Base-by-base conservation (phyloP, 2,797 vertebrate genomes). In the Schizopygopsis malacanthus region DNA sequence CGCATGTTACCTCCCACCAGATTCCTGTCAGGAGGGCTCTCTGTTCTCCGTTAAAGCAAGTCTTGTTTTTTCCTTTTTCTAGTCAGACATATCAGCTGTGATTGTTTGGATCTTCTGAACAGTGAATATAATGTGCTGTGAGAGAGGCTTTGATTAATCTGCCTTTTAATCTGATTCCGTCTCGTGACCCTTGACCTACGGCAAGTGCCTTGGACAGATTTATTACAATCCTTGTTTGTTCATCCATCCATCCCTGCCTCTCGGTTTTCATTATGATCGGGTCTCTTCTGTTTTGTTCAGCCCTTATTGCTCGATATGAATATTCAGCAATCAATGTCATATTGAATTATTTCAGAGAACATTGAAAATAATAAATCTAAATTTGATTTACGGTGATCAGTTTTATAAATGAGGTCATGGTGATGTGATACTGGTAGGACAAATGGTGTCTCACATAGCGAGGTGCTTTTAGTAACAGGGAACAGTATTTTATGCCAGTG, bases 121-220 rank as follows among this genome's bases (percentile, higher is more conserved):
- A 25, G 59, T 65, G 47, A 67, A 70, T 81, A 59, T 63, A 69
- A 84, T 80, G 54, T 47, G 28, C 41, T 13, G 22, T 50, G 76
- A 82, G 45, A 56, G 67, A 70, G 75, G 82, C 65, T 61, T 87
- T 88, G 81, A 89, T 89, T 86, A 86, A 86, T 89, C 88, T 87
- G 81, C 71, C 39, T 69, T 83, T 69, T 86, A 87, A 89, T 86
- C 84, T 84, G 70, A 89, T 89, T 86, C 84, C 7, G 77, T 83
- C 71, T 77, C 11, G 1, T 75, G 86, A 86, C 72, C 88, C 50
- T 70, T 86, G 81, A 81, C 63, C 84, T 78, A 81, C 67, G 81
- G 54, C 78, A 59, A 85, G 41, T 83, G 63, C 69, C 52, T 50
- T 41, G 76, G 54, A 81, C 73, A 80, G 86, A 85, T 89, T 86